These are phyloP conservation scores for Alouatta palliata DNA, from an alignment of 2,113 vertebrate genomes.

Conservation along the genomic window DNA sequence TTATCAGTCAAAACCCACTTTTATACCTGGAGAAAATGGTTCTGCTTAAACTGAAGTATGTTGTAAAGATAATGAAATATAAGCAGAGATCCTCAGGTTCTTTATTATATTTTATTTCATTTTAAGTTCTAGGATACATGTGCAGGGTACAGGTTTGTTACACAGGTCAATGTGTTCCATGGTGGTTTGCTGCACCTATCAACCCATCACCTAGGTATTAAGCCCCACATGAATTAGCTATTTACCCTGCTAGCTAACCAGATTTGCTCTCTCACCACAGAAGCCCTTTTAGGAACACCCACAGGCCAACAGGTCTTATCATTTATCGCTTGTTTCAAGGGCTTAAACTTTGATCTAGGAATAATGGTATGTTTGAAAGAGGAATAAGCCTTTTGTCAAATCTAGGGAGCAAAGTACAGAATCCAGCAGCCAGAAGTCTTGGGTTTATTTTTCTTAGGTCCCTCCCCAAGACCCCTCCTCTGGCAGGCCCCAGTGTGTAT, in stretches of 20 bases:
- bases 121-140: too few species aligned
- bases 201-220: too few species aligned
- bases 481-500: too few species aligned
- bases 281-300: slow-evolving; percentile 48
- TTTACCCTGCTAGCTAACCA: slow-evolving; percentile 18
- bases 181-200: too few species aligned
- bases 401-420: slow-evolving; percentile 52
- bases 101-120: too few species aligned
- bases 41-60: neutral
- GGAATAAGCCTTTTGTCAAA: slow-evolving; percentile 60
- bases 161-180: too few species aligned
- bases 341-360: slow-evolving; percentile 69
- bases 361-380: slow-evolving; percentile 65
- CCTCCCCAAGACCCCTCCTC: accelerated
- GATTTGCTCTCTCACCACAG: slow-evolving; percentile 60
- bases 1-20: neutral
- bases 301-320: slow-evolving; percentile 25
- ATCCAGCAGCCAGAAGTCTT: slow-evolving; percentile 48
- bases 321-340: slow-evolving; percentile 71
- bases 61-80: neutral
- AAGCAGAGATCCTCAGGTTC: neutral
- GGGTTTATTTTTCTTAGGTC: slow-evolving; percentile 54
- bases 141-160: too few species aligned
- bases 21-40: neutral
- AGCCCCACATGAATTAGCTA: too few species aligned